phyloP scores from a whole-genome alignment of 2,797 vertebrate genomes.

The Poecilia picta region DNA sequence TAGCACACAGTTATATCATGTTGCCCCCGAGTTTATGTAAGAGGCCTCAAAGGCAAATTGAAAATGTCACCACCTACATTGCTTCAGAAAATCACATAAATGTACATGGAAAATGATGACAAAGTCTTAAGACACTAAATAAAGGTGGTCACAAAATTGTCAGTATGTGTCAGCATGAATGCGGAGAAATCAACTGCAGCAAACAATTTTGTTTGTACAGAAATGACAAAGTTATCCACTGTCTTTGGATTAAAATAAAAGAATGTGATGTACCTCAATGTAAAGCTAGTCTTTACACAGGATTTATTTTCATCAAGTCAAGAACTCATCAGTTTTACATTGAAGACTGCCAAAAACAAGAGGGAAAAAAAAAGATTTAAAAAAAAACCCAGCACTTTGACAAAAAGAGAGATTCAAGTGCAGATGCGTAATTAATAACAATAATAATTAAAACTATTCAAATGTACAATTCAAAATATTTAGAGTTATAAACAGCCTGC shows the following conservation, averaged over 20 bases:
- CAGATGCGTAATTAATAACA: background rate
- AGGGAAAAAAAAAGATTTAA: background rate
- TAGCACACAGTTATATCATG: background rate
- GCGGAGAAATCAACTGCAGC: background rate
- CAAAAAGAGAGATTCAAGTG: background rate
- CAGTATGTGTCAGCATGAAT: background rate
- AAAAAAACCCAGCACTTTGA: background rate
- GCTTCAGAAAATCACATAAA: slow-evolving; percentile 7
- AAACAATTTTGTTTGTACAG: background rate
- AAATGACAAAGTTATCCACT: background rate
- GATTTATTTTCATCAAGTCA: background rate
- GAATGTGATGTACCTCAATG: background rate
- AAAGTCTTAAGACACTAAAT: background rate
- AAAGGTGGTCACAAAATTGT: background rate
- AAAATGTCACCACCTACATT: slow-evolving; percentile 16
- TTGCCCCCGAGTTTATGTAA: slow-evolving; percentile 13
- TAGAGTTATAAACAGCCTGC: background rate
- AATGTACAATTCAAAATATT: background rate
- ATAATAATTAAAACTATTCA: background rate
- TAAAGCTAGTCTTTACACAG: background rate
- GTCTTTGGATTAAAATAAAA: background rate
- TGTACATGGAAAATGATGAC: background rate
- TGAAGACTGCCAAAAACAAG: background rate
- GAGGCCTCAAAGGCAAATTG: background rate
- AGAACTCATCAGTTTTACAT: background rate